A percentile compares a stretch with the other conserved stretches of the same genome.
Conservation (phyloP, 2,888 invertebrate species). For the Eueremaeus valkanovi region DNA sequence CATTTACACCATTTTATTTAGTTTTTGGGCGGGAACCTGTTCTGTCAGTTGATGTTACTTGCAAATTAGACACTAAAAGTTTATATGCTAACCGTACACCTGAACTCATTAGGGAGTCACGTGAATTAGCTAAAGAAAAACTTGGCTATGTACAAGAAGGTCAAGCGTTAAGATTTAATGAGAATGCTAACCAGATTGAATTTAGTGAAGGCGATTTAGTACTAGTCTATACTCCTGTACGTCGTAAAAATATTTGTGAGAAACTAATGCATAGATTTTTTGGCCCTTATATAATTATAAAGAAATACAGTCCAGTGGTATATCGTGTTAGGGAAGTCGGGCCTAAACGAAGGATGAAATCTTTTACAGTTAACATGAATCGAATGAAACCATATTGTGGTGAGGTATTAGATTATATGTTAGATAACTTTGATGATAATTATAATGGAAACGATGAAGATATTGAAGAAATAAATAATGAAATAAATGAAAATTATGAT, state of each 20-base stretch:
- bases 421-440: neutral
- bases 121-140: neutral
- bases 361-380: neutral
- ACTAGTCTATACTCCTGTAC: neutral
- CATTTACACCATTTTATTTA: neutral
- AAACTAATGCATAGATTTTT: neutral
- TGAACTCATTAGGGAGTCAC: neutral
- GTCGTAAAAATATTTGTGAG: neutral
- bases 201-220: neutral
- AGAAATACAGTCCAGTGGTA: no score
- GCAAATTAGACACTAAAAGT: neutral
- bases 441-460: no score
- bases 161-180: neutral
- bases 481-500: no score
- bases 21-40: constrained; percentile 3
- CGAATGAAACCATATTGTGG: neutral
- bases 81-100: neutral
- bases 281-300: neutral
- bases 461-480: no score
- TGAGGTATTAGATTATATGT: no score
- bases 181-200: neutral
- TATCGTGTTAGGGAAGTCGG: neutral
- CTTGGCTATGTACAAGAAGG: neutral
- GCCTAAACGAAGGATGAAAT: neutral
- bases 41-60: neutral